Percentiles rank a stretch among this genome's conserved stretches.
phyloP scores from a whole-genome alignment of 2,797 vertebrate genomes.

The Helostoma temminkii region DNA sequence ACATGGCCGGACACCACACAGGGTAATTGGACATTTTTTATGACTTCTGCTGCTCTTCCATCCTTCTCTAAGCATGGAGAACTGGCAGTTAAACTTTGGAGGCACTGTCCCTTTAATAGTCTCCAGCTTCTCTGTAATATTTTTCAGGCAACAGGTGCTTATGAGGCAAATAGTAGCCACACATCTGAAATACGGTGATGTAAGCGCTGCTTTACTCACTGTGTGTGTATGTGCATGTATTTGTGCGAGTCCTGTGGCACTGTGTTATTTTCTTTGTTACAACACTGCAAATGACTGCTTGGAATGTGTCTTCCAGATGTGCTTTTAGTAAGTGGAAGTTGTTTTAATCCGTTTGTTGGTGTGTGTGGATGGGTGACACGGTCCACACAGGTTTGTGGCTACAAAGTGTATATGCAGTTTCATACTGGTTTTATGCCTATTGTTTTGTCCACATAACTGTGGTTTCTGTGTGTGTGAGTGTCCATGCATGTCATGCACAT shows the following conservation, averaged over 20 bases:
- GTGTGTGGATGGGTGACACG: conserved; percentile 4
- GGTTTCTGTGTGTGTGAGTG: conserved; percentile 5
- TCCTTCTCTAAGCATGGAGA: neutral
- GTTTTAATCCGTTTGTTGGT: conserved; percentile 43
- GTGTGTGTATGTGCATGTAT: conserved; percentile 15
- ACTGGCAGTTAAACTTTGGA: neutral
- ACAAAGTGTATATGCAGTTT: no score
- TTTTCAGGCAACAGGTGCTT: conserved; percentile 47
- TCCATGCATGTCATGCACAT: conserved; percentile 46
- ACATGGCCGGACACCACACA: no score
- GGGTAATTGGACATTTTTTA: no score
- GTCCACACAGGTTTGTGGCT: neutral
- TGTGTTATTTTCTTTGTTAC: conserved; percentile 66
- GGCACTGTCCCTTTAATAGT: conserved; percentile 30
- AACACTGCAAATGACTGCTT: conserved; percentile 58
- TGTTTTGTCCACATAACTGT: neutral
- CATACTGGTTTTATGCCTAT: neutral
- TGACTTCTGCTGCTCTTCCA: neutral
- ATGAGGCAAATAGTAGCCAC: conserved; percentile 31
- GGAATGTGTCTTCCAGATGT: conserved; percentile 85
- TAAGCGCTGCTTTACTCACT: neutral
- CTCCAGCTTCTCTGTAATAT: conserved; percentile 6
- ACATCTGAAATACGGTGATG: conserved; percentile 25
- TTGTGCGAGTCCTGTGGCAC: conserved; percentile 31
- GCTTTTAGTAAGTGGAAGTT: conserved; percentile 65